These are phyloP conservation scores for Drosophila repleta DNA, from an alignment of 1,140 invertebrate species.

Conservation along the genomic window DNA sequence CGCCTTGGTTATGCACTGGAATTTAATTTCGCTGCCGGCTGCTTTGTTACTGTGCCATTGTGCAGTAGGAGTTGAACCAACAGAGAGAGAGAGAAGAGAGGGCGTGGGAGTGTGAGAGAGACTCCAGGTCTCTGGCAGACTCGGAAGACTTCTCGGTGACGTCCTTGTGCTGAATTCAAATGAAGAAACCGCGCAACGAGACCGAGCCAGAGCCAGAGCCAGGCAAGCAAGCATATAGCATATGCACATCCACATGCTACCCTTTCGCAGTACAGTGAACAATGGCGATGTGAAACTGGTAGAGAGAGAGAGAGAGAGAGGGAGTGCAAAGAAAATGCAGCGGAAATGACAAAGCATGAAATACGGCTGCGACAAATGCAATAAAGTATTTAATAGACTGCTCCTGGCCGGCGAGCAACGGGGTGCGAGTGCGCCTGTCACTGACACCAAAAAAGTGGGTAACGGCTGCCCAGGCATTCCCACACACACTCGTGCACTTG, in stretches of 20 bases:
- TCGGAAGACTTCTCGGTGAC: constrained; percentile 33
- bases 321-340: constrained; percentile 78
- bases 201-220: too few relatives aligned
- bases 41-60: constrained; percentile 66
- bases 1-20: constrained; percentile 73
- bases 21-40: constrained; percentile 77
- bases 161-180: constrained; percentile 79
- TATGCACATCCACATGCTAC: constrained; percentile 35
- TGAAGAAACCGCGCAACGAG: constrained; percentile 70
- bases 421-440: constrained; percentile 54
- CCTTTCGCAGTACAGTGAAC: constrained; percentile 43
- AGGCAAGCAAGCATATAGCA: constrained; percentile 20
- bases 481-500: background rate
- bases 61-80: constrained; percentile 22
- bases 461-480: constrained; percentile 1
- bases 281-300: constrained; percentile 34
- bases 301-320: too few relatives aligned
- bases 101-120: background rate
- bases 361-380: constrained; percentile 82
- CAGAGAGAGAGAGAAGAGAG: background rate
- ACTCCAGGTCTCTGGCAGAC: background rate
- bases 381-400: constrained; percentile 83
- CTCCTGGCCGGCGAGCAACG: constrained; percentile 57
- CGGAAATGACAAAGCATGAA: constrained; percentile 82
- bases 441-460: constrained; percentile 60